Evolutionary conservation across 2,888 invertebrate genomes (phyloP).

Genomic region (Lepetodrilus schrolli): DNA sequence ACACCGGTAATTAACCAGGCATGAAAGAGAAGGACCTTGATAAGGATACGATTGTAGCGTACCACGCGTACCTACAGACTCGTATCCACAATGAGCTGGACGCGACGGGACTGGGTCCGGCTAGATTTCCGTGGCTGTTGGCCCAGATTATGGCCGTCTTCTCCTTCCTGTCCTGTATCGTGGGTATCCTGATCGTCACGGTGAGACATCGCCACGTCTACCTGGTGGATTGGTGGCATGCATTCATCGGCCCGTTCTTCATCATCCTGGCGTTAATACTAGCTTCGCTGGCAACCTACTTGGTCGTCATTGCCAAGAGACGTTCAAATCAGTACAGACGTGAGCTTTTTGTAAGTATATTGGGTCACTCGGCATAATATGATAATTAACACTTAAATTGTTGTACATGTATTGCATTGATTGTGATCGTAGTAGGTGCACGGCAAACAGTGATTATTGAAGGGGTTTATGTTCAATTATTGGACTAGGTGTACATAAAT

Average conservation of each 20-base stretch:
- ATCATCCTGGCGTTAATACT: slow-evolving; percentile 54
- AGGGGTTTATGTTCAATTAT: no score
- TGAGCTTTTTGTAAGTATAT: slow-evolving; percentile 63
- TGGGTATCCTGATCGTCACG: slow-evolving; percentile 58
- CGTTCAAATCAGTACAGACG: slow-evolving; percentile 61
- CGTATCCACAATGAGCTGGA: slow-evolving; percentile 63
- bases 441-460: no score
- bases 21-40: slow-evolving; percentile 56
- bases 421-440: no score
- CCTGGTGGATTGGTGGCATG: slow-evolving; percentile 60
- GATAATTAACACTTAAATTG: no score
- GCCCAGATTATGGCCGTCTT: slow-evolving; percentile 46
- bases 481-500: no score
- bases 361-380: no score
- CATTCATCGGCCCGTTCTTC: slow-evolving; percentile 64
- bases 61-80: slow-evolving; percentile 63
- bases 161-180: slow-evolving; percentile 49
- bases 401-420: no score
- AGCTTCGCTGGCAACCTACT: slow-evolving; percentile 50
- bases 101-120: slow-evolving; percentile 63
- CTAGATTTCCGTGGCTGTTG: slow-evolving; percentile 47
- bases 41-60: slow-evolving; percentile 67
- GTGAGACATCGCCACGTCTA: slow-evolving; percentile 66
- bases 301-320: slow-evolving; percentile 54
- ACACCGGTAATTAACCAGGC: not conserved